A percentile compares a stretch with the other conserved stretches of the same genome.
These are phyloP conservation scores for Buphagus erythrorhynchus DNA, from an alignment of 2,797 vertebrate genomes.

Conservation along the genomic window DNA sequence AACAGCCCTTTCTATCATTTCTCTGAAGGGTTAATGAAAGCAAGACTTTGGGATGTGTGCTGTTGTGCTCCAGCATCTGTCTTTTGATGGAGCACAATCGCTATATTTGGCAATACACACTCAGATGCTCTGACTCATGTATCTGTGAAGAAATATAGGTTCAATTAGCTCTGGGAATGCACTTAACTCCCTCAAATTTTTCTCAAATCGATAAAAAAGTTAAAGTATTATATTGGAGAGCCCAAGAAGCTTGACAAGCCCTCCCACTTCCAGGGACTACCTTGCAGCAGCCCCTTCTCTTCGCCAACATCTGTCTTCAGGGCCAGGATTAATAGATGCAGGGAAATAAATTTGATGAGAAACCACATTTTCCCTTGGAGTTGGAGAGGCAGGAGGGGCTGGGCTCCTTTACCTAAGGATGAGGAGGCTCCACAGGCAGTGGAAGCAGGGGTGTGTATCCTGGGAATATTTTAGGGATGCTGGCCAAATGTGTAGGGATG, in stretches of 20 bases:
- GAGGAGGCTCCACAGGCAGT: background rate
- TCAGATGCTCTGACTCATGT: conserved; percentile 39
- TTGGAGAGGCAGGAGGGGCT: background rate
- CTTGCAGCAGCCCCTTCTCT: background rate
- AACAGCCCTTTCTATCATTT: background rate
- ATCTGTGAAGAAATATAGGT: conserved; percentile 35
- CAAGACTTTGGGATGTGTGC: background rate
- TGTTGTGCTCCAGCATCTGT: background rate
- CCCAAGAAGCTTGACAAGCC: background rate
- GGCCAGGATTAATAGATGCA: background rate
- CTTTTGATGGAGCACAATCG: background rate
- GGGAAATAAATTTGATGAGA: background rate
- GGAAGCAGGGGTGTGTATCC: background rate
- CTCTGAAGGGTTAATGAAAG: background rate
- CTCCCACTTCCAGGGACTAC: background rate
- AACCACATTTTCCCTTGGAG: background rate
- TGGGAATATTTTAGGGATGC: background rate
- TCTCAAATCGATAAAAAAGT: conserved; percentile 35
- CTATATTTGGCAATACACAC: background rate
- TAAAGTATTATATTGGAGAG: background rate
- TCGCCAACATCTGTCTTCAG: background rate
- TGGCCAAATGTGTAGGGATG: background rate
- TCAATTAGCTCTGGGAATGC: conserved; percentile 24
- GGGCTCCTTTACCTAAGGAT: background rate
- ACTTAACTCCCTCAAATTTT: conserved; percentile 9